These are phyloP conservation scores for Lepidochrysops patricia DNA, from an alignment of 2,888 invertebrate species.

Conservation along the genomic window DNA sequence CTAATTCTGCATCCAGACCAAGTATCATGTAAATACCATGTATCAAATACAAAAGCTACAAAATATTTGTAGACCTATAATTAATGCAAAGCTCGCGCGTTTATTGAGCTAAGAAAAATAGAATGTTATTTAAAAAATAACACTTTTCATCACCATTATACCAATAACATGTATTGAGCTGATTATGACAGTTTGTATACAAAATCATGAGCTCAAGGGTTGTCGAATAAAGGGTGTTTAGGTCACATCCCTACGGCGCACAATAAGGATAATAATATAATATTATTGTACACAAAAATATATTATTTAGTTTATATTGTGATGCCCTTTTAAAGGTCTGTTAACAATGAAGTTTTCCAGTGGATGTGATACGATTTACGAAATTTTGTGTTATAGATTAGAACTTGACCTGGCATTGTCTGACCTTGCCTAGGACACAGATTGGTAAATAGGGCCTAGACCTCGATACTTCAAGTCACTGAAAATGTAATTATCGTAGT, in stretches of 20 bases:
- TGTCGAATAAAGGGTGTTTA: neutral
- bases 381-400: neutral
- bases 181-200: conserved; percentile 53
- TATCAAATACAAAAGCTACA: too few relatives aligned
- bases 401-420: too few relatives aligned
- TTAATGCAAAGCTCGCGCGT: too few relatives aligned
- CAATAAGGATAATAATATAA: neutral
- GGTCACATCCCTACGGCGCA: neutral
- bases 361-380: neutral
- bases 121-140: too few relatives aligned
- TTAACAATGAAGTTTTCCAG: neutral
- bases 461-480: too few relatives aligned
- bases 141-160: conserved; percentile 28
- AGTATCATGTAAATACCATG: too few relatives aligned
- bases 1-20: too few relatives aligned
- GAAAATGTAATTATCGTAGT: too few relatives aligned
- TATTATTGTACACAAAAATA: neutral
- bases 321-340: neutral
- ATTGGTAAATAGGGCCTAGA: too few relatives aligned
- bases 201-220: conserved; percentile 25
- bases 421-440: too few relatives aligned
- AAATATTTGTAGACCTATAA: too few relatives aligned
- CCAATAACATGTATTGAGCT: conserved; percentile 17
- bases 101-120: neutral
- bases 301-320: neutral